Percentiles rank a stretch among this genome's conserved stretches.
These are phyloP conservation scores for Pammene aurita DNA, from an alignment of 2,888 invertebrate species.

Conservation along the genomic window DNA sequence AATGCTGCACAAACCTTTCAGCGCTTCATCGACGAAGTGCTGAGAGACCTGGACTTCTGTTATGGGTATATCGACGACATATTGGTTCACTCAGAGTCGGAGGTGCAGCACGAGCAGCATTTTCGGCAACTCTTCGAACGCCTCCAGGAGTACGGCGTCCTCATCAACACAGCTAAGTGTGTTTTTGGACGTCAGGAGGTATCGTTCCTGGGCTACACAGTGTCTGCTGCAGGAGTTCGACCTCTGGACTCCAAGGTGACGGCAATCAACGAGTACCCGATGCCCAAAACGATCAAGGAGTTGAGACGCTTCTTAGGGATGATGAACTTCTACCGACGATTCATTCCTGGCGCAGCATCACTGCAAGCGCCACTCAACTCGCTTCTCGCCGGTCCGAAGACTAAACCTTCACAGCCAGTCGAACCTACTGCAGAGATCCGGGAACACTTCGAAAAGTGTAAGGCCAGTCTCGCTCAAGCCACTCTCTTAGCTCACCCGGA, in stretches of 20 bases:
- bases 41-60: constrained; percentile 42
- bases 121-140: constrained; percentile 13
- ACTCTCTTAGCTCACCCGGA: constrained; percentile 56
- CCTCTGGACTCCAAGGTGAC: constrained; percentile 52
- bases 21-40: constrained; percentile 54
- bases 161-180: constrained; percentile 5
- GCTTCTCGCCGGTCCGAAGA: constrained; percentile 44
- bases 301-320: constrained; percentile 45
- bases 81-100: constrained; percentile 45
- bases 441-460: constrained; percentile 50
- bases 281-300: constrained; percentile 40
- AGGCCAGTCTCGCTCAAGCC: constrained; percentile 49
- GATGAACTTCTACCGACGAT: constrained; percentile 48
- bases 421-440: constrained; percentile 42
- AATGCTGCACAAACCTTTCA: constrained; percentile 51
- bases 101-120: constrained; percentile 30
- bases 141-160: constrained; percentile 3
- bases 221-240: constrained; percentile 47
- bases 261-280: constrained; percentile 43
- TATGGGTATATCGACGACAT: constrained; percentile 57
- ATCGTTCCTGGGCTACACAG: constrained; percentile 45
- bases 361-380: constrained; percentile 54
- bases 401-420: constrained; percentile 50
- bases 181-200: constrained; percentile 35
- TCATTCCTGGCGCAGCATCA: constrained; percentile 52